Evolutionary conservation across 2,888 invertebrate species (phyloP).

Genomic region (Campoletis raptor): DNA sequence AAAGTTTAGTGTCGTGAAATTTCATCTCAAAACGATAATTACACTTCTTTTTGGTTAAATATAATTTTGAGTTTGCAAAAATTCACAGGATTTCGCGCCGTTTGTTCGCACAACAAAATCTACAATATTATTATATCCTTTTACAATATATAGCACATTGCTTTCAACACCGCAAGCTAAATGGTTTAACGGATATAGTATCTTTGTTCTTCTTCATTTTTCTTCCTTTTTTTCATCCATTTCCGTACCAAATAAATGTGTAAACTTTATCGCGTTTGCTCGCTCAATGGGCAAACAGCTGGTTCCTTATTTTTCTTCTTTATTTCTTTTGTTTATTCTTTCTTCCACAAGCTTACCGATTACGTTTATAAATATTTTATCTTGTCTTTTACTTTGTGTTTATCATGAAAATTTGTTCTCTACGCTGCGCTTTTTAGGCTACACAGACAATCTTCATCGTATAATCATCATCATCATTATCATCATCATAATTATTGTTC

Average conservation of each 20-base stretch:
- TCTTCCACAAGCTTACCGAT: slow-evolving; percentile 59
- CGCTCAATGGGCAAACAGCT: slow-evolving; percentile 40
- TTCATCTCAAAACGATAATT: slow-evolving; percentile 31
- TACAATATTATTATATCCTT: slow-evolving; percentile 65
- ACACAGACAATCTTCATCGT: slow-evolving; percentile 70
- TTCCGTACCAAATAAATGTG: slow-evolving; percentile 59
- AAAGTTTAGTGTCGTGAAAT: slow-evolving; percentile 25
- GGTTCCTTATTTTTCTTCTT: slow-evolving; percentile 14
- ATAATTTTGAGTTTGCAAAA: slow-evolving; percentile 47
- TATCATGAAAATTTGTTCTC: slow-evolving; percentile 66
- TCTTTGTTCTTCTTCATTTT: slow-evolving; percentile 66
- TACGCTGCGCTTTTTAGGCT: slow-evolving; percentile 74
- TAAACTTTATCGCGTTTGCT: slow-evolving; percentile 49
- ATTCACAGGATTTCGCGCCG: slow-evolving; percentile 18
- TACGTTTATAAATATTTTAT: slow-evolving; percentile 59
- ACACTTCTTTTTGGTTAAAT: slow-evolving; percentile 47
- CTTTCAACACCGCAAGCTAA: slow-evolving; percentile 75
- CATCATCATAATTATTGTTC: slow-evolving; percentile 76
- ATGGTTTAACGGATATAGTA: slow-evolving; percentile 72
- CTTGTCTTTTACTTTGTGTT: slow-evolving; percentile 38
- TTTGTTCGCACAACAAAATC: slow-evolving; percentile 70
- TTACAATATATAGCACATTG: slow-evolving; percentile 73
- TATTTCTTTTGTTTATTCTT: background rate
- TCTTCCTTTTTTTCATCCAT: slow-evolving; percentile 49
- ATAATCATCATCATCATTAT: slow-evolving; percentile 60